A percentile compares a stretch with the other conserved stretches of the same genome.
Conservation (phyloP, 2,888 invertebrate genomes). For the Trisateles emortualis region DNA sequence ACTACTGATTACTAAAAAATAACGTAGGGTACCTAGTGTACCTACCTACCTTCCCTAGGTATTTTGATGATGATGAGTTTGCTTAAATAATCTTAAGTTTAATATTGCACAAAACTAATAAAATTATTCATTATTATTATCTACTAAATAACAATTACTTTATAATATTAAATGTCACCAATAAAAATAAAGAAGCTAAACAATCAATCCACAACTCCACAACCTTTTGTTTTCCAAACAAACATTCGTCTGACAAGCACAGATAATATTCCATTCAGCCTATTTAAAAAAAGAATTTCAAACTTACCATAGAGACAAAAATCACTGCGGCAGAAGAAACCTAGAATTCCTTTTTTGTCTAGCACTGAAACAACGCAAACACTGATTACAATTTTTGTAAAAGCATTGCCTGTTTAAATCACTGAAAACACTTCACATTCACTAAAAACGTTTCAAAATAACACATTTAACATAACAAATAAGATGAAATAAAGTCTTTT, state of each 20-base stretch:
- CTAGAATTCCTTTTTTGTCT: conserved; percentile 42
- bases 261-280: neutral
- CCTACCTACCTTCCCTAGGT: no score
- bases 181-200: no score
- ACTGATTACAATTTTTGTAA: conserved; percentile 14
- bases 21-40: no score
- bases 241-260: neutral
- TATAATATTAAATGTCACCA: no score
- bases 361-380: conserved; percentile 21
- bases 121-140: no score
- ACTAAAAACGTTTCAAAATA: neutral
- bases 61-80: no score
- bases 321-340: conserved; percentile 14
- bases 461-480: neutral
- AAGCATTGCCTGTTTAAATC: neutral
- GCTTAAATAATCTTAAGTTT: no score
- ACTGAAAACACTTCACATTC: neutral
- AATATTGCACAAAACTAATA: no score
- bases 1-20: no score
- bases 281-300: neutral
- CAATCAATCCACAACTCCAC: no score
- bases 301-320: conserved; percentile 12
- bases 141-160: no score
- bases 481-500: conserved; percentile 1
- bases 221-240: no score